Conservation (phyloP, 2,113 vertebrate genomes). For the Camelus bactrianus region DNA sequence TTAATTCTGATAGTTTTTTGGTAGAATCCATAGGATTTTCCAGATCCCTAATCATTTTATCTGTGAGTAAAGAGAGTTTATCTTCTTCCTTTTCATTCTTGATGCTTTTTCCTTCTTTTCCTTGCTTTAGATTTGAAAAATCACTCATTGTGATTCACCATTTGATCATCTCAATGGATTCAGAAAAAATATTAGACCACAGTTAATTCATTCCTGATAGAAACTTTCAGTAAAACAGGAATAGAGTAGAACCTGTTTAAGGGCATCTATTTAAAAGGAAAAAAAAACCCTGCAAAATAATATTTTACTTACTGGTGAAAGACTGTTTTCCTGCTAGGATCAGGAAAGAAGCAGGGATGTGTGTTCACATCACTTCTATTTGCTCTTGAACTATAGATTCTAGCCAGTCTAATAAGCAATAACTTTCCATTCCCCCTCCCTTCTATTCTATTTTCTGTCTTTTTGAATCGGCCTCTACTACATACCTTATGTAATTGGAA, state of each 20-base stretch:
- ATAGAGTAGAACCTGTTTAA: neutral
- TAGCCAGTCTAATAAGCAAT: neutral
- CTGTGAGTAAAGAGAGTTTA: neutral
- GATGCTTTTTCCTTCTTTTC: slow-evolving; percentile 23
- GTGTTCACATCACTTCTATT: neutral
- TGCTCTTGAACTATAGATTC: neutral
- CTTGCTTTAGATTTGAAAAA: neutral
- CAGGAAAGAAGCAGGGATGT: neutral
- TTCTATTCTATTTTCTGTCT: neutral
- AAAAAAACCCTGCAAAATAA: neutral
- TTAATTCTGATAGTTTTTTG: slow-evolving; percentile 23
- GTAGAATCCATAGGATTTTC: neutral
- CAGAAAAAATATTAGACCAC: neutral
- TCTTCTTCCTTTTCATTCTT: neutral
- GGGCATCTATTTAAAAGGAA: neutral
- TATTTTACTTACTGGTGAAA: neutral
- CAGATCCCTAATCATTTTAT: slow-evolving; percentile 28
- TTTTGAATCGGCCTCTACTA: neutral
- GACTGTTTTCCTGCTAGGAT: neutral
- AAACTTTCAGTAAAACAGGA: neutral
- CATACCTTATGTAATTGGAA: neutral
- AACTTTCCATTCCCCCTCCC: neutral
- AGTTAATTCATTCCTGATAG: slow-evolving; percentile 5
- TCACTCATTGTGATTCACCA: neutral
- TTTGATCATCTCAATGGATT: neutral